A percentile compares a stretch with the other conserved stretches of the same genome.
These are phyloP conservation scores for Bovichtus diacanthus DNA, from an alignment of 2,797 vertebrate genomes.

Conservation along the genomic window DNA sequence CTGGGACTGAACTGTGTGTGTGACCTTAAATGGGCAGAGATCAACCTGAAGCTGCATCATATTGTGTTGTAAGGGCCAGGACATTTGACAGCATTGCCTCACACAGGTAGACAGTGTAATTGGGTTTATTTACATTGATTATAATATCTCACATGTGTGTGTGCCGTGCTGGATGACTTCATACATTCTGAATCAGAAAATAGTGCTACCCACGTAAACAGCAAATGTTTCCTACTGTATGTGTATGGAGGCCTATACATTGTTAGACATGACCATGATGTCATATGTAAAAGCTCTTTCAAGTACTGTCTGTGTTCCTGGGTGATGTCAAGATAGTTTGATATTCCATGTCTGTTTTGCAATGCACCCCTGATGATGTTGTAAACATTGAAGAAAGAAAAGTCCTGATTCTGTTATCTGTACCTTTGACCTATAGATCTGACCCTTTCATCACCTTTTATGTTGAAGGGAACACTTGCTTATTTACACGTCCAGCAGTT, in stretches of 20 bases:
- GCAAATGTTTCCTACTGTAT: constrained; percentile 3
- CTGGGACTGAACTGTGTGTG: constrained; percentile 54
- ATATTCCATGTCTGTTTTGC: neutral
- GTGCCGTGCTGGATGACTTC: neutral
- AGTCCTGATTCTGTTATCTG: constrained; percentile 14
- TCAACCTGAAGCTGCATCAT: constrained; percentile 54
- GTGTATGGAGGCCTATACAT: neutral
- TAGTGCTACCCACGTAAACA: neutral
- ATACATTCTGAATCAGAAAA: neutral
- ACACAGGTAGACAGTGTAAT: constrained; percentile 16
- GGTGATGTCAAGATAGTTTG: neutral
- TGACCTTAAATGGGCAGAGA: constrained; percentile 82
- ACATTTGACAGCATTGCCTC: constrained; percentile 12
- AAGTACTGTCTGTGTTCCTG: neutral
- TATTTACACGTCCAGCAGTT: neutral
- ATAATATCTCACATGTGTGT: neutral
- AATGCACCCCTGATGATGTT: neutral
- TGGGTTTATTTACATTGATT: constrained; percentile 17
- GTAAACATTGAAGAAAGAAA: neutral
- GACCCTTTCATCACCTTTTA: neutral
- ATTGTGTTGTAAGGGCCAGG: constrained; percentile 12
- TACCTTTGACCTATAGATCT: constrained; percentile 4
- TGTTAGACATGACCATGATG: neutral
- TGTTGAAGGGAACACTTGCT: neutral
- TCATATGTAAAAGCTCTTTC: neutral